Conservation (phyloP, 2,113 vertebrate genomes). For the Tachysurus vachellii region DNA sequence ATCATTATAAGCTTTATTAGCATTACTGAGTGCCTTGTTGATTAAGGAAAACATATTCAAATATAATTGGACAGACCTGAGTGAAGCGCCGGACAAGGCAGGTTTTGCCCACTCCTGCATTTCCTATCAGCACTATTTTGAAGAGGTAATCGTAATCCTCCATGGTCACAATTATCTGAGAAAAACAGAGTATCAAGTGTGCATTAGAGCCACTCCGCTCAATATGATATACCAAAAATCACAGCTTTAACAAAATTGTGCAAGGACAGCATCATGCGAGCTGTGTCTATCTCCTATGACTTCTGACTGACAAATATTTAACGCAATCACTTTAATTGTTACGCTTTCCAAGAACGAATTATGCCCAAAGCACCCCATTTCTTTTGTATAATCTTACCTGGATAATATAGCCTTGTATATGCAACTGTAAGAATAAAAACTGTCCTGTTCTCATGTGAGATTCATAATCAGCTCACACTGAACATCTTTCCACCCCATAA, state of each 20-base stretch:
- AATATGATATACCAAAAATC: background rate
- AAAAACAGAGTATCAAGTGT: constrained; percentile 33
- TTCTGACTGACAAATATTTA: constrained; percentile 3
- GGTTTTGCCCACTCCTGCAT: constrained; percentile 99
- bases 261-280: background rate
- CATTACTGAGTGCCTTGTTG: background rate
- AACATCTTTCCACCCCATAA: background rate
- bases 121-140: constrained; percentile 99
- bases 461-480: background rate
- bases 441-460: background rate
- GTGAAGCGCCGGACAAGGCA: constrained; percentile 97
- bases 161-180: constrained; percentile 93
- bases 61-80: constrained; percentile 80
- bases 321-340: background rate
- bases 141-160: constrained; percentile 99
- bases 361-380: background rate
- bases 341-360: background rate
- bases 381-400: background rate
- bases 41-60: background rate
- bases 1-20: background rate
- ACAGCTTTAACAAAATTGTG: constrained; percentile 12
- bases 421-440: background rate
- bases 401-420: background rate
- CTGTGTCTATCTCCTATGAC: background rate
- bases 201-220: background rate